Evolutionary conservation across 1,140 invertebrate genomes (phyloP).

Genomic region (Pseudomyrmex dendroicus): DNA sequence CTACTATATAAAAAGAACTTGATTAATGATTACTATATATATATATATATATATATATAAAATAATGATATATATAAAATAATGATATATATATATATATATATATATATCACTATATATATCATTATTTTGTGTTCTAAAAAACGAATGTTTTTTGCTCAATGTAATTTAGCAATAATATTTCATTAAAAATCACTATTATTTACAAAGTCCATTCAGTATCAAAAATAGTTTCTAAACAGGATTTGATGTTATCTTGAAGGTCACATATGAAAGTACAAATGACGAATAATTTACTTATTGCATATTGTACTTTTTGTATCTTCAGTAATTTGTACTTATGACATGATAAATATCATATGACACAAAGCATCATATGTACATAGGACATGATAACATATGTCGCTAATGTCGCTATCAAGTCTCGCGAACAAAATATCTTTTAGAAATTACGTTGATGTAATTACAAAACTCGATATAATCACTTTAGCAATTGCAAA

Average conservation of each 20-base stretch:
- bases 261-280: slow-evolving; percentile 50
- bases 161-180: too few relatives aligned
- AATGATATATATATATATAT: too few relatives aligned
- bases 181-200: slow-evolving; percentile 1
- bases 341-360: not conserved
- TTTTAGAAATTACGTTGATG: not conserved
- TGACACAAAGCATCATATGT: not conserved
- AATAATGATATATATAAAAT: too few relatives aligned
- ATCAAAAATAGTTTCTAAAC: slow-evolving; percentile 10
- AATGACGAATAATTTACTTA: slow-evolving; percentile 17
- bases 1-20: too few relatives aligned
- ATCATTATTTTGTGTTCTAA: not conserved
- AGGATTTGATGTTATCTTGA: slow-evolving; percentile 30
- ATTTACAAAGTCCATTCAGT: not conserved
- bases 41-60: not conserved
- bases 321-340: not conserved
- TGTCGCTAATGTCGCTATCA: not conserved
- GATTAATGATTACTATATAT: too few relatives aligned
- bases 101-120: not conserved
- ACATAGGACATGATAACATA: too few relatives aligned
- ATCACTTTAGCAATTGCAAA: not conserved
- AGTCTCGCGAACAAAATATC: not conserved
- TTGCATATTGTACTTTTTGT: not conserved
- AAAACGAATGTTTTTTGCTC: not conserved
- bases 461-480: slow-evolving; percentile 4